phyloP scores from a whole-genome alignment of 1,140 invertebrate genomes.

The Hypsibius dujardini region DNA sequence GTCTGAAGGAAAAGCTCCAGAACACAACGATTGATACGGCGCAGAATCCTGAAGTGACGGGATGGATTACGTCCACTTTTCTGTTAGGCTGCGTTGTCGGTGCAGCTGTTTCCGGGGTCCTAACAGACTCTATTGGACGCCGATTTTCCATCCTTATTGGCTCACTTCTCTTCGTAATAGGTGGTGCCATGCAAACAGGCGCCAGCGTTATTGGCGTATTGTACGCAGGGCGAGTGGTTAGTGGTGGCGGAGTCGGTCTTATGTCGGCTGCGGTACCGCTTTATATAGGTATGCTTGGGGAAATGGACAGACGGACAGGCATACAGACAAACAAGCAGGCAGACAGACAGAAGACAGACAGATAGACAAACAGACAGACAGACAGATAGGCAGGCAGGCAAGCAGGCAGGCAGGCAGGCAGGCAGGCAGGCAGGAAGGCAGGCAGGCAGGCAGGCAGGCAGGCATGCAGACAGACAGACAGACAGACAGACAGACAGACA shows the following conservation, averaged over 20 bases:
- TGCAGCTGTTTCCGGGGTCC: background rate
- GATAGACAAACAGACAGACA: too few relatives aligned
- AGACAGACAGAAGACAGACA: too few relatives aligned
- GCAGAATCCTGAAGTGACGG: background rate
- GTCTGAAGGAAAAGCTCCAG: background rate
- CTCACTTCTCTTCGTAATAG: constrained; percentile 40
- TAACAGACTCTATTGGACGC: constrained; percentile 37
- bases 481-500: too few relatives aligned
- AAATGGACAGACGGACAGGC: too few relatives aligned
- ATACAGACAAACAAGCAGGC: too few relatives aligned
- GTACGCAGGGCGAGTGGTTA: constrained; percentile 39
- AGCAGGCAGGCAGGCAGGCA: too few relatives aligned
- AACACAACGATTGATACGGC: background rate
- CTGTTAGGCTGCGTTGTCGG: constrained; percentile 24
- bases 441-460: too few relatives aligned
- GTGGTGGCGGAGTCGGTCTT: constrained; percentile 45
- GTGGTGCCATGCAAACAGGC: constrained; percentile 40
- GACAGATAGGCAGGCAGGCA: too few relatives aligned
- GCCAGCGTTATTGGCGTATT: constrained; percentile 37
- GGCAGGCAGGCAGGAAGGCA: too few relatives aligned
- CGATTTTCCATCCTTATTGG: constrained; percentile 40
- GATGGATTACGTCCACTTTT: constrained; percentile 11
- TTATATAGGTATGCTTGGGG: constrained; percentile 28
- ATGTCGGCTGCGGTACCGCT: constrained; percentile 45
- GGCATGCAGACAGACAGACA: too few relatives aligned